phyloP scores from a whole-genome alignment of 2,797 vertebrate species.

The Poeciliopsis paucimaculata region DNA sequence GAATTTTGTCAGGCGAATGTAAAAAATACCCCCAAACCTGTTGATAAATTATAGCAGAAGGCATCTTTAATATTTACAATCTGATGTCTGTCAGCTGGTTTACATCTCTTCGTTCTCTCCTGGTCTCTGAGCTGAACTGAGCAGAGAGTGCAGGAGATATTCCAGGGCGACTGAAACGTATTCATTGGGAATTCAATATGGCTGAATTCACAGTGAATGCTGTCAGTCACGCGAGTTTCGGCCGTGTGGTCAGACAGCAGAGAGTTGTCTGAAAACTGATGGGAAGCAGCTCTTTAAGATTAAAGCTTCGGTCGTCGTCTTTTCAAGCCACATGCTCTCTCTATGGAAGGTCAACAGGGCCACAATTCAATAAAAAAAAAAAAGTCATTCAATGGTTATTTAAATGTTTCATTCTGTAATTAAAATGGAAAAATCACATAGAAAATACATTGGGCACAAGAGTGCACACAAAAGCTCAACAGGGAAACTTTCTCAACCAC shows the following conservation, averaged over 20 bases:
- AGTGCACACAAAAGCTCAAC: neutral
- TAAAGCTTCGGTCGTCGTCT: neutral
- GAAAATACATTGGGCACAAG: neutral
- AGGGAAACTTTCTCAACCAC: neutral
- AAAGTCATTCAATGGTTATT: neutral
- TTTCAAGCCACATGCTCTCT: neutral
- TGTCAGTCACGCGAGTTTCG: neutral
- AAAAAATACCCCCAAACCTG: neutral
- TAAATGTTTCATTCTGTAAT: neutral
- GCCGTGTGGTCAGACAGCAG: neutral
- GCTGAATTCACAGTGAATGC: neutral
- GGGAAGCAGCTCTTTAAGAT: neutral
- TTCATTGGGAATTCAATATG: neutral
- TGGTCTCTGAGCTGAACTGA: neutral
- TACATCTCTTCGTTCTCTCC: neutral
- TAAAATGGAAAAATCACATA: neutral
- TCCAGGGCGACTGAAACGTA: neutral
- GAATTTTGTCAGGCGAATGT: neutral
- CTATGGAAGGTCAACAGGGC: neutral
- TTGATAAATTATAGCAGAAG: slow-evolving; percentile 3
- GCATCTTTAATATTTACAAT: neutral
- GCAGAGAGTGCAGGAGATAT: neutral
- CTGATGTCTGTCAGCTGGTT: neutral
- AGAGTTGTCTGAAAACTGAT: neutral
- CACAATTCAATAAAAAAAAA: neutral